phyloP scores from a whole-genome alignment of 2,888 invertebrate genomes.

The Allacma fusca region DNA sequence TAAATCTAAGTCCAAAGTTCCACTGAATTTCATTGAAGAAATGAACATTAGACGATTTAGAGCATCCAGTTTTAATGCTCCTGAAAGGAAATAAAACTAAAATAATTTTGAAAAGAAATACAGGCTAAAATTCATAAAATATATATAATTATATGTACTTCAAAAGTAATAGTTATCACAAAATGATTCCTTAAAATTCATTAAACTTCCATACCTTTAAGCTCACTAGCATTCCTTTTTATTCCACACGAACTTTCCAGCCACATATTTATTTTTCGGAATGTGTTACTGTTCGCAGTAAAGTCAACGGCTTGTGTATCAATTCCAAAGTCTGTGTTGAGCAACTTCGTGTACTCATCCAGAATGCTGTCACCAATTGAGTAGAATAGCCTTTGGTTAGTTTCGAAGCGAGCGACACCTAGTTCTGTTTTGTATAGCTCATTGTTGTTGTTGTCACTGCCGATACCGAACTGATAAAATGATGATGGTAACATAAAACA shows the following conservation, averaged over 20 bases:
- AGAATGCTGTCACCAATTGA: conserved; percentile 1
- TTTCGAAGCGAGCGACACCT: background rate
- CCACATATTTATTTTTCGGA: conserved; percentile 17
- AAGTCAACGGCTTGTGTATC: conserved; percentile 11
- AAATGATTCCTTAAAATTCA: background rate
- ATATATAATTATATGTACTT: background rate
- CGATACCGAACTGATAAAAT: background rate
- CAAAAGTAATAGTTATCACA: background rate
- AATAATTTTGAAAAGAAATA: background rate
- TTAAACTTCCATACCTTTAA: too few relatives aligned
- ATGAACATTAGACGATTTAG: conserved; percentile 18
- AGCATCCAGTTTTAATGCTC: conserved; percentile 19
- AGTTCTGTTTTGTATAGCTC: background rate
- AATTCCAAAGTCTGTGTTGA: background rate
- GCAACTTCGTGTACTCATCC: conserved; percentile 9
- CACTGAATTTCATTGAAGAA: background rate
- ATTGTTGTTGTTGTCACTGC: conserved; percentile 12
- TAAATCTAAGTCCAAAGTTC: background rate
- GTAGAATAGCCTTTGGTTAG: conserved; percentile 6
- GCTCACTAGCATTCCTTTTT: background rate
- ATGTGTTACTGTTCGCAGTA: background rate
- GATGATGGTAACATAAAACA: background rate
- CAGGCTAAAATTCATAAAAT: background rate
- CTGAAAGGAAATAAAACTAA: conserved; percentile 9
- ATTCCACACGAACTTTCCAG: background rate